Conservation (phyloP, 2,888 invertebrate species). For the Cheilosia grossa region DNA sequence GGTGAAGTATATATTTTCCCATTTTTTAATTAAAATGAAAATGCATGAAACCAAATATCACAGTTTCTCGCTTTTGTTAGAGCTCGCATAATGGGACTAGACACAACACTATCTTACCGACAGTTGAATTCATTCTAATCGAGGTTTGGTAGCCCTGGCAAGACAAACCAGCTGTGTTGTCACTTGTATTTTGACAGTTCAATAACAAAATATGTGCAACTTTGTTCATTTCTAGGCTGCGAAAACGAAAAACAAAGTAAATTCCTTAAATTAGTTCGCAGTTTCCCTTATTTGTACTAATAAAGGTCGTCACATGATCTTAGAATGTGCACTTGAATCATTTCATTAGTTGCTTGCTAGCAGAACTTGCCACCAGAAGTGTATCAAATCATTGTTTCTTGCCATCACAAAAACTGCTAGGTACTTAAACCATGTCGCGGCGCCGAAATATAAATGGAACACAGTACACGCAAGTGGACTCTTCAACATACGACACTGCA, state of each 20-base stretch:
- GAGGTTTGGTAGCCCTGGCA: slow-evolving; percentile 5
- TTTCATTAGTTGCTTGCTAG: background rate
- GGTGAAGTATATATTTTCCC: too few species aligned
- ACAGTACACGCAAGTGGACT: slow-evolving; percentile 23
- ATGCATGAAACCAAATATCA: too few species aligned
- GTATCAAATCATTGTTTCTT: slow-evolving; percentile 2
- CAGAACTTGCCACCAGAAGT: background rate
- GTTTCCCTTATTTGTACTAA: slow-evolving; percentile 15
- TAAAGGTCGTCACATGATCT: slow-evolving; percentile 33
- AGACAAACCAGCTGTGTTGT: background rate
- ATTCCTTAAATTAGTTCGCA: background rate
- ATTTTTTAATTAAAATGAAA: too few species aligned
- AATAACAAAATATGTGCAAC: slow-evolving; percentile 25
- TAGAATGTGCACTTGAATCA: slow-evolving; percentile 27
- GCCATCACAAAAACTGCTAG: background rate
- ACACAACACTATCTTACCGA: too few species aligned
- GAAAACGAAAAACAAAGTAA: slow-evolving; percentile 39
- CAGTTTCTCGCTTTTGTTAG: too few species aligned
- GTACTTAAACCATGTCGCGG: slow-evolving; percentile 41
- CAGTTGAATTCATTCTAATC: background rate
- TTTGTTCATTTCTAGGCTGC: background rate
- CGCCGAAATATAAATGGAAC: slow-evolving; percentile 49
- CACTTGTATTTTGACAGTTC: slow-evolving; percentile 12
- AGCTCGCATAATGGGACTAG: too few species aligned
- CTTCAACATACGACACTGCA: slow-evolving; percentile 43